Percentiles rank a stretch among this genome's conserved stretches.
phyloP scores from a whole-genome alignment of 2,113 vertebrate species.

The Xiphophorus maculatus region DNA sequence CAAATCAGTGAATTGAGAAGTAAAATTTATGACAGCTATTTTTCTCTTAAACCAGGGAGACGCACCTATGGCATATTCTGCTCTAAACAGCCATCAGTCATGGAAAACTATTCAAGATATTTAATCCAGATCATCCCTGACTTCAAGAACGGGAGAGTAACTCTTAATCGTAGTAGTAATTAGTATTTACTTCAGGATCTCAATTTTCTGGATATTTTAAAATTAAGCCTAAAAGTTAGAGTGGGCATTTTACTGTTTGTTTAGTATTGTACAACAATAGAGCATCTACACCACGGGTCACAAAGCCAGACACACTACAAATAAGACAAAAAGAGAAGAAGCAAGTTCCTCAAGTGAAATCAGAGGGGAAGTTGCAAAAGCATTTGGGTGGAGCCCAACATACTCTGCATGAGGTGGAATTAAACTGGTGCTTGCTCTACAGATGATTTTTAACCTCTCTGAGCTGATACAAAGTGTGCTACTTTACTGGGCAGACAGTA shows the following conservation, averaged over 20 bases:
- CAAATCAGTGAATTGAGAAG: not conserved
- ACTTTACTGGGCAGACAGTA: conserved; percentile 21
- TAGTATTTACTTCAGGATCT: too few relatives aligned
- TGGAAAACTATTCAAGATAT: too few relatives aligned
- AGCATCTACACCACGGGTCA: not conserved
- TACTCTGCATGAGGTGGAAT: conserved; percentile 24
- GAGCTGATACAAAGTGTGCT: conserved; percentile 3
- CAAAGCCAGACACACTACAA: not conserved
- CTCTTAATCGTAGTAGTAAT: too few relatives aligned
- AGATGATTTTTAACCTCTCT: conserved; percentile 19
- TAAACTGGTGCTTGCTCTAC: conserved; percentile 21
- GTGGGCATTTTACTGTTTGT: not conserved
- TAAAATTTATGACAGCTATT: not conserved
- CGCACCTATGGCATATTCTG: not conserved
- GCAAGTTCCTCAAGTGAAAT: conserved; percentile 25
- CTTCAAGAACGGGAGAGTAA: too few relatives aligned
- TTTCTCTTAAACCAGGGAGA: not conserved
- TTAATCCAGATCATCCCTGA: too few relatives aligned
- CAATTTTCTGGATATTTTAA: too few relatives aligned
- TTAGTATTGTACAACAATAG: not conserved
- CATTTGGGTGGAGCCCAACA: conserved; percentile 4
- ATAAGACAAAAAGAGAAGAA: conserved; percentile 34
- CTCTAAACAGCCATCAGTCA: not conserved
- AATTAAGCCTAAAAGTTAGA: not conserved
- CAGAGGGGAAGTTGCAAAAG: conserved; percentile 66